Base-by-base conservation (phyloP, 2,888 invertebrate genomes). In the Phymatocera aterrima region DNA sequence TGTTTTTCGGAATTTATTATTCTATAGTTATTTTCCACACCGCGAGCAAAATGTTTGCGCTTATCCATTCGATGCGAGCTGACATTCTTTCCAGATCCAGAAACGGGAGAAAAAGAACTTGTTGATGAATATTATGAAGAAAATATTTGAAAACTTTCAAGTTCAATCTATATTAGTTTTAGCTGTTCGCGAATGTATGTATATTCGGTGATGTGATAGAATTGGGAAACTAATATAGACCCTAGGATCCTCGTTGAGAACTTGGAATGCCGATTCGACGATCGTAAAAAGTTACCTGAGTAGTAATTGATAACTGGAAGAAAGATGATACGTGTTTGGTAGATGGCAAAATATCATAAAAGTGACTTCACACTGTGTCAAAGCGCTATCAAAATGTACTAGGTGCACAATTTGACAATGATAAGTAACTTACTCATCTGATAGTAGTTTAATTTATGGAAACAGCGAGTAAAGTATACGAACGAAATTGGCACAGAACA, bases 1-100 rank as follows among this genome's bases (percentile, higher is more conserved):
- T 46, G 15, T 15, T 10, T 68, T 68, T n/a, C 21, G 68, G 46
- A 68, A 68, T 68, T 46, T 46, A 68, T n/a, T n/a, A n/a, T n/a
- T n/a, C 43, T 24, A 64, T n/a, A 64, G 68, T 68, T 68, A 28
- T 46, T 68, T 12, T 43, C 21, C 21, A 12, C 65, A 15, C 18
- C 4, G 15, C 46, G 43, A 64, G 8, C 43, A n/a, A 46, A 68
- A 68, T 46, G 46, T 68, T 68, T 46, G 24, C 68, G 43, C 28
- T 1, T 15, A 68, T 15, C 37, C n/a, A 18, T 64, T 8, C 37
- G 18, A 64, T 64, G 37, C n/a, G 15, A 37, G 34, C 34, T 37
- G 12, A 18, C 18, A 6, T 37, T n/a, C 6, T 37, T 10, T 4
- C 37, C 34, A 37, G 37, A 64, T n/a, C n/a, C 12, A n/a, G 31